Percentiles rank a stretch among this genome's conserved stretches.
These are phyloP conservation scores for Nymphalis polychloros DNA, from an alignment of 2,888 invertebrate genomes.

Conservation along the genomic window DNA sequence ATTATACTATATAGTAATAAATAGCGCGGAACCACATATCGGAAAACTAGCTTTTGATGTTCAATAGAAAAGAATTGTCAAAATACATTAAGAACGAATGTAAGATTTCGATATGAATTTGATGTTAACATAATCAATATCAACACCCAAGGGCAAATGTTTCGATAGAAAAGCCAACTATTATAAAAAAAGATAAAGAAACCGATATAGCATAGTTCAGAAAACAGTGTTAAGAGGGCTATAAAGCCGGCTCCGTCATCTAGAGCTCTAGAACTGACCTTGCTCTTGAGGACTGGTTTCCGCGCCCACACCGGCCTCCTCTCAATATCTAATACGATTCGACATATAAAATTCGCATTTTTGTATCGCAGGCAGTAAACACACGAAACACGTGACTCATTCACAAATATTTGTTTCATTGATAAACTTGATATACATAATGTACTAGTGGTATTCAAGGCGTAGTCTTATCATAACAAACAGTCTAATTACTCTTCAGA, in stretches of 20 bases:
- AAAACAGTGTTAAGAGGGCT: conserved; percentile 39
- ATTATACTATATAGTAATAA: neutral
- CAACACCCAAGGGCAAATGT: neutral
- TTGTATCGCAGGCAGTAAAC: conserved; percentile 26
- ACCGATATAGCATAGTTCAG: conserved; percentile 25
- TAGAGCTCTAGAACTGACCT: conserved; percentile 53
- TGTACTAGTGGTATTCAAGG: neutral
- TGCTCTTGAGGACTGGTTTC: conserved; percentile 70
- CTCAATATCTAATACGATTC: conserved; percentile 40
- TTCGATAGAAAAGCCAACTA: neutral
- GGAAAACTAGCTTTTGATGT: neutral
- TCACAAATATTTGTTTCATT: conserved; percentile 31
- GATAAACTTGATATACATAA: conserved; percentile 7
- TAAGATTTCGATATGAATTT: too few species aligned
- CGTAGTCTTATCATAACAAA: neutral
- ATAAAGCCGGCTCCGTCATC: conserved; percentile 33
- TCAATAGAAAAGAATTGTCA: neutral
- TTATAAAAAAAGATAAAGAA: conserved; percentile 11
- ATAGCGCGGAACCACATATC: neutral
- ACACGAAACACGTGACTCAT: conserved; percentile 32
- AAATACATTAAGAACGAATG: neutral
- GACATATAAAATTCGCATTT: conserved; percentile 32
- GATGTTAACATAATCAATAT: neutral
- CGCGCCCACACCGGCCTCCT: conserved; percentile 69
- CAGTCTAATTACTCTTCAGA: too few species aligned